Base-by-base conservation (phyloP, 2,113 vertebrate genomes). In the Leucopsar rothschildi region DNA sequence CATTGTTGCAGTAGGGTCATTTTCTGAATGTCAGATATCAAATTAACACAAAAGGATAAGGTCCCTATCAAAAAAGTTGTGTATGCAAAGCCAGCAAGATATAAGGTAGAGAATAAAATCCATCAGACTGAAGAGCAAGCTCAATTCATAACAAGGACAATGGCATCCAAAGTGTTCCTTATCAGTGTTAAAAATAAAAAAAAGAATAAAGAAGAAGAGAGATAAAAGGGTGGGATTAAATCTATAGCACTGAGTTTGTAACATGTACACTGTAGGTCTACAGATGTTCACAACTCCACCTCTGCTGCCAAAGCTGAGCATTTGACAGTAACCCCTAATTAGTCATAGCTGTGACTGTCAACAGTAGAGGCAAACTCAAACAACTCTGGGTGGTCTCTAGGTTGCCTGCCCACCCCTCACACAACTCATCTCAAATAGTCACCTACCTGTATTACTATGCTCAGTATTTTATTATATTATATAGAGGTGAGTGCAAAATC, bases 21-120 rank as follows among this genome's bases (percentile, higher is more conserved):
- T 97, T 91, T 88, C 50, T 93, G 95, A 95, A 92, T 88, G 81
- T 92, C 94, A 96, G 84, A 82, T 87, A 95, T 64, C 78, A 91
- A 95, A 95, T 93, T 93, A 93, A 91, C 83, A 82, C 66, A 80
- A 76, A 87, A 94, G 53, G 40, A 73, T 89, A 92, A 93, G 85
- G 53, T 79, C 20, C n/a, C 16, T 84, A 77, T 61, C 69, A 73
- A 70, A 93, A 95, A 86, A 70, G 71, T 73, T 84, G 29, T 52
- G n/a, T 33, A 42, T 73, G 21, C 35, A 76, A 19, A 86, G 63
- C 40, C 49, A 3, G 25, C 9, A 49, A 93, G 49, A 65, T 35
- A 78, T 8, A 80, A 95, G 57, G 25, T 77, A 80, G 12, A 64
- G 40, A 94, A 72, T 59, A 88, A 94, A 93, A 87, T 66, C 28